Percentiles rank a stretch among this genome's conserved stretches.
phyloP scores from a whole-genome alignment of 2,113 vertebrate genomes.

The Saccopteryx bilineata region DNA sequence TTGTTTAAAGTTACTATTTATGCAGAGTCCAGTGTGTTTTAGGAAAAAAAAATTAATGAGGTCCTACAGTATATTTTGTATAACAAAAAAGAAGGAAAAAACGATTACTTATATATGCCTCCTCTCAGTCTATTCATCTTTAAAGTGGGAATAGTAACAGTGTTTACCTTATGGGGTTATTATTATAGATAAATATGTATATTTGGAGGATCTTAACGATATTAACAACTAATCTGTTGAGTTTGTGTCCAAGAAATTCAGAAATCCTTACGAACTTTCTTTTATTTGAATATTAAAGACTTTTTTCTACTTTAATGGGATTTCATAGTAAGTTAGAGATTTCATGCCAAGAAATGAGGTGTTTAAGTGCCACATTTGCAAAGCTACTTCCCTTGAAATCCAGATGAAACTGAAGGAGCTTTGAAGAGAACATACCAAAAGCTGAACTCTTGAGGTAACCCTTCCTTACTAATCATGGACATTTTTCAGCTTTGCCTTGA shows the following conservation, averaged over 20 bases:
- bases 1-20: slow-evolving; percentile 53
- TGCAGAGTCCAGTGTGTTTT: neutral
- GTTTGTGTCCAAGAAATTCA: neutral
- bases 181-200: neutral
- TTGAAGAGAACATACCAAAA: slow-evolving; percentile 31
- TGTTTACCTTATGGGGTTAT: neutral
- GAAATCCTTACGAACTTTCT: slow-evolving; percentile 25
- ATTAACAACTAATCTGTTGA: slow-evolving; percentile 11
- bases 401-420: slow-evolving; percentile 24
- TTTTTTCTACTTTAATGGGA: slow-evolving; percentile 49
- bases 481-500: slow-evolving; percentile 80
- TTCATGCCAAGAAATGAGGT: slow-evolving; percentile 37
- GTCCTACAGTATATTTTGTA: neutral
- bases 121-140: neutral
- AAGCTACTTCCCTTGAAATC: neutral
- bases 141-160: neutral
- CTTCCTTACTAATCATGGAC: slow-evolving; percentile 77
- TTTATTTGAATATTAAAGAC: slow-evolving; percentile 20
- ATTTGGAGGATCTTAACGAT: neutral
- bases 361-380: neutral
- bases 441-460: slow-evolving; percentile 73
- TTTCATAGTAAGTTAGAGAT: slow-evolving; percentile 36
- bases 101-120: neutral
- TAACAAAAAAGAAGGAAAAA: neutral
- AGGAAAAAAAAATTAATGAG: slow-evolving; percentile 20